These are phyloP conservation scores for Drosophila rellima DNA, from an alignment of 2,888 invertebrate species.

Conservation along the genomic window DNA sequence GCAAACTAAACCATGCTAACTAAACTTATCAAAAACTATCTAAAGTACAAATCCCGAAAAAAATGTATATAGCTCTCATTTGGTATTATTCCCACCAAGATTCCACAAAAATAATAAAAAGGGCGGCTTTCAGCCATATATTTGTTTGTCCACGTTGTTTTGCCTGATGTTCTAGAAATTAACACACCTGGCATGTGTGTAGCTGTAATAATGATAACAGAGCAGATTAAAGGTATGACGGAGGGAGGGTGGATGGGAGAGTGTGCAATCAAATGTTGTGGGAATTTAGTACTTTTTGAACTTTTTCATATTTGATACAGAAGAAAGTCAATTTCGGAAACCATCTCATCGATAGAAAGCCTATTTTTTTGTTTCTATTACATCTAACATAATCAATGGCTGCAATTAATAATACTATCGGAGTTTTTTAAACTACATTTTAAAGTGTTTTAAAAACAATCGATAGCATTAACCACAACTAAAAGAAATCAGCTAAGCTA, in stretches of 20 bases:
- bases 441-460: too few relatives aligned
- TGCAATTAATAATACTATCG: too few relatives aligned
- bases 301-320: too few relatives aligned
- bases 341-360: too few relatives aligned
- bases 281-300: too few relatives aligned
- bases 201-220: conserved; percentile 22
- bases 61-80: conserved; percentile 29
- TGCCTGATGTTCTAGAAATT: not conserved
- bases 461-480: too few relatives aligned
- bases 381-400: too few relatives aligned
- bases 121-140: conserved; percentile 34
- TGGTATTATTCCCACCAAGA: conserved; percentile 17
- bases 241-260: not conserved
- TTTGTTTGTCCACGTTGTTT: conserved; percentile 17
- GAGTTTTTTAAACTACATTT: too few relatives aligned
- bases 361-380: too few relatives aligned
- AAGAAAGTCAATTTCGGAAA: too few relatives aligned
- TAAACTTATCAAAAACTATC: conserved; percentile 34
- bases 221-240: not conserved
- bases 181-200: conserved; percentile 23
- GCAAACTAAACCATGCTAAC: conserved; percentile 9
- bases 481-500: too few relatives aligned
- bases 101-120: conserved; percentile 15
- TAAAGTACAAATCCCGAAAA: conserved; percentile 23
- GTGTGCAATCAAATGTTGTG: too few relatives aligned